Base-by-base conservation (phyloP, 2,888 invertebrate species). In the Cosmia pyralina region DNA sequence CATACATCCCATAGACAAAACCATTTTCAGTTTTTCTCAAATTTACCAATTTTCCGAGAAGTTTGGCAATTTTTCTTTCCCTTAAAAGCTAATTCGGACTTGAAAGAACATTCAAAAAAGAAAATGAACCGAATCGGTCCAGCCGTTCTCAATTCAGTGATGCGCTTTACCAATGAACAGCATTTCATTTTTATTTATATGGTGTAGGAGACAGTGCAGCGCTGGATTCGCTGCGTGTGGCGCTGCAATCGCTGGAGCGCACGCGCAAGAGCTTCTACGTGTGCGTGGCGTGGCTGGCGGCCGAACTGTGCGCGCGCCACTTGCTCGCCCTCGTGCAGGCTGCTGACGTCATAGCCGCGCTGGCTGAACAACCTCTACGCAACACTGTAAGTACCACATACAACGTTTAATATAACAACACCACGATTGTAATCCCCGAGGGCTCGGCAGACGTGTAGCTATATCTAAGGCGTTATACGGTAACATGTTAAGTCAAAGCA, bases 251-350 rank as follows among this genome's bases (percentile, higher is more conserved):
- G 0, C 81, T 92, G 70, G 91, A 90, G 72, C 77, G 83, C 15
- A 60, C 77, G 10, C 88, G 92, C 50, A 92, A 90, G 85, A 91
- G 92, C 66, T 92, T 90, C 88, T 93, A 92, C 85, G 82, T 92
- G 65, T 85, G 90, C 48, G 72, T 93, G 65, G 77, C 91, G 0
- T 38, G 91, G 10, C 86, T 94, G 34, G 82, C 86, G 28, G 69
- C 65, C 2, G 88, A 88, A 80, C 68, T 91, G 48, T 90, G 91
- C 66, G 80, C 15, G 52, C 60, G 19, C 10, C 15, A 0, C 28
- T 5, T 79, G 19, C 86, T 93, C 19, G 79, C 84, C 19, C 68
- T 72, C 3, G 89, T 88, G 81, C 63, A 89, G 28, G 90, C 92
- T 34, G 76, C 6, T 13, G 76, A 88, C 55, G 81, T 89, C 34